These are phyloP conservation scores for Poeciliopsis presidionis DNA, from an alignment of 2,797 vertebrate species.

Conservation along the genomic window DNA sequence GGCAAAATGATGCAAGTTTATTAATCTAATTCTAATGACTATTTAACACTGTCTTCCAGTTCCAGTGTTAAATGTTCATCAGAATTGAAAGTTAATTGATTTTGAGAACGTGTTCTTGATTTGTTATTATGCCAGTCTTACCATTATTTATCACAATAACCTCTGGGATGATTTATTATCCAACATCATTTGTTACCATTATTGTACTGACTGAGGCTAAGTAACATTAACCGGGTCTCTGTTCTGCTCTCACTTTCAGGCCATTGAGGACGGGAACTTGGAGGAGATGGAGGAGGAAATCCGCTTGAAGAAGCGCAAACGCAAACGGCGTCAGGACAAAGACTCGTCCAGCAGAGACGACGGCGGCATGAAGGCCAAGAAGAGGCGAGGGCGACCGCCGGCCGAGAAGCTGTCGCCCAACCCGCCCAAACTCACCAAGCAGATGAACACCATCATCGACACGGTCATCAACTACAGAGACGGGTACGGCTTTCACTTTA, in stretches of 20 bases:
- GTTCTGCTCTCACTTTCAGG: constrained; percentile 71
- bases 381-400: constrained; percentile 93
- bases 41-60: too few species aligned
- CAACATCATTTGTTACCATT: too few species aligned
- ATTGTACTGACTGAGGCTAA: too few species aligned
- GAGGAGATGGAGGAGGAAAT: constrained; percentile 99
- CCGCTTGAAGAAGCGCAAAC: constrained; percentile 94
- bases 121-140: too few species aligned
- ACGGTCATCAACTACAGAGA: constrained; percentile 99
- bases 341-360: constrained; percentile 88
- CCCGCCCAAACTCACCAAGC: constrained; percentile 94
- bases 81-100: too few species aligned
- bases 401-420: constrained; percentile 96
- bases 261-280: constrained; percentile 97
- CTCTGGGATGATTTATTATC: too few species aligned
- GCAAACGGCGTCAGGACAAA: constrained; percentile 92
- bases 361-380: constrained; percentile 88
- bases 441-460: constrained; percentile 96
- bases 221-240: fast-evolving
- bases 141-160: too few species aligned
- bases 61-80: too few species aligned
- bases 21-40: too few species aligned
- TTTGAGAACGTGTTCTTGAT: too few species aligned
- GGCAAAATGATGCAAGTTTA: too few species aligned
- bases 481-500: constrained; percentile 76